A percentile compares a stretch with the other conserved stretches of the same genome.
Conservation (phyloP, 2,113 vertebrate species). For the Nothobranchius furzeri region DNA sequence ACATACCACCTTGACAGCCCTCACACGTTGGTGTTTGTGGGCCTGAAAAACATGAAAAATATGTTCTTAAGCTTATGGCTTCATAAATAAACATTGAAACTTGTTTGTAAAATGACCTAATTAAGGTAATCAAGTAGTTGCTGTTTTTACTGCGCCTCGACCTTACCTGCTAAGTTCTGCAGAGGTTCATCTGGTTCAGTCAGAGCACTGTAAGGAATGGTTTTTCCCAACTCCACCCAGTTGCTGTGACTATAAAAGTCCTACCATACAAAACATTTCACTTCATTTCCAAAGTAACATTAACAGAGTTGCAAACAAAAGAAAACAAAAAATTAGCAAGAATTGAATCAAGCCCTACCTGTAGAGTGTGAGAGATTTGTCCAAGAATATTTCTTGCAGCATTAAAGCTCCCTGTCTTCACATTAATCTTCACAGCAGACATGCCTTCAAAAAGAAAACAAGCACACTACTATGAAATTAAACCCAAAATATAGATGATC, state of each 20-base stretch:
- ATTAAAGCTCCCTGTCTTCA: conserved; percentile 48
- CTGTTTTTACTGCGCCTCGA: neutral
- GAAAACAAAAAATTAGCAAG: too few relatives aligned
- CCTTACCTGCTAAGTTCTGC: conserved; percentile 64
- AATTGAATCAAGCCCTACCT: conserved; percentile 38
- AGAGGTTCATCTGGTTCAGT: conserved; percentile 60
- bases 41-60: neutral
- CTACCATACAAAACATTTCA: conserved; percentile 20
- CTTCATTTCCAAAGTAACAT: too few relatives aligned
- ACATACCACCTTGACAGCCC: neutral
- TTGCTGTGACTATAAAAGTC: conserved; percentile 49
- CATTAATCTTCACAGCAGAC: conserved; percentile 53
- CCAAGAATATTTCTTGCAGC: conserved; percentile 56
- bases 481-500: too few relatives aligned
- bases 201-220: conserved; percentile 45
- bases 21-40: neutral
- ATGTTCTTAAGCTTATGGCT: too few relatives aligned
- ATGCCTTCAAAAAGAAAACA: conserved; percentile 31
- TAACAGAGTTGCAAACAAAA: too few relatives aligned
- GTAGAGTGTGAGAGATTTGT: conserved; percentile 62
- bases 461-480: neutral
- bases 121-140: too few relatives aligned
- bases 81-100: too few relatives aligned
- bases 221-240: conserved; percentile 4
- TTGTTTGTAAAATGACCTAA: too few relatives aligned